phyloP scores from a whole-genome alignment of 2,888 invertebrate genomes.

The Eristalis intricaria region DNA sequence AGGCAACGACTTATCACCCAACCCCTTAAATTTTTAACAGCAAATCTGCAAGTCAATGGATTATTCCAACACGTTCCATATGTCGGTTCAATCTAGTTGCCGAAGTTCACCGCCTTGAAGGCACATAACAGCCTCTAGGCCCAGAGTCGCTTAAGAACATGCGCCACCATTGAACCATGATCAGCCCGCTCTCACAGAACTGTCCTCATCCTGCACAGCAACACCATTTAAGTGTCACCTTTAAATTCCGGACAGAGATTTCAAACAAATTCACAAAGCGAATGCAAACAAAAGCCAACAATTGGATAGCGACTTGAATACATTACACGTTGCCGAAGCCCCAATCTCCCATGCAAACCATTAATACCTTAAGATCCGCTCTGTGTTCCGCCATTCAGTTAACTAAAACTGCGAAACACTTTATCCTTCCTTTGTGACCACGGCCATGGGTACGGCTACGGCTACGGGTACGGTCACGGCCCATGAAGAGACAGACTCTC shows the following conservation, averaged over 20 bases:
- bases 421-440: conserved; percentile 17
- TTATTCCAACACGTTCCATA: too few relatives aligned
- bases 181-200: too few relatives aligned
- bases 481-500: not conserved
- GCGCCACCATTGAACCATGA: too few relatives aligned
- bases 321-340: not conserved
- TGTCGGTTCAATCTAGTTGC: too few relatives aligned
- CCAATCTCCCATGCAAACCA: not conserved
- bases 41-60: too few relatives aligned
- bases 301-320: not conserved
- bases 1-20: too few relatives aligned
- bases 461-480: not conserved
- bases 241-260: not conserved
- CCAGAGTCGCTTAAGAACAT: too few relatives aligned
- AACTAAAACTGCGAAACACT: conserved; percentile 40
- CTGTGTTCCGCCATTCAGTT: conserved; percentile 26
- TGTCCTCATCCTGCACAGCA: not conserved
- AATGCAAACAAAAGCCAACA: not conserved
- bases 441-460: not conserved
- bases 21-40: too few relatives aligned
- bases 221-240: not conserved
- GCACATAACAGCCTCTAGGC: too few relatives aligned
- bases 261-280: not conserved
- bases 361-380: conserved; percentile 23
- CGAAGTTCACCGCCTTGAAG: too few relatives aligned